Conservation (phyloP, 2,888 invertebrate genomes). For the Strigamia maritima region DNA sequence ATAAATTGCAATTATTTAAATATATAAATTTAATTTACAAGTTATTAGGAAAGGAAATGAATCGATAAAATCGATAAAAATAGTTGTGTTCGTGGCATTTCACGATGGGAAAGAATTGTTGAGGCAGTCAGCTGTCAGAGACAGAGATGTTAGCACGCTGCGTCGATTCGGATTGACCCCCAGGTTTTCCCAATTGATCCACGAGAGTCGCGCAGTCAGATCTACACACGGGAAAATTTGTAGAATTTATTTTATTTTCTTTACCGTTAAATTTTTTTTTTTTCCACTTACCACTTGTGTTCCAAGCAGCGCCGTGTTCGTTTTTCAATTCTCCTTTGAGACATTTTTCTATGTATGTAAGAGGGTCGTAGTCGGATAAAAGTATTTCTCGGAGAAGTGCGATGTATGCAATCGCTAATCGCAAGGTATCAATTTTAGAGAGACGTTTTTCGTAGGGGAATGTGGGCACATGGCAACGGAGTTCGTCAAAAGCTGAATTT, state of each 20-base stretch:
- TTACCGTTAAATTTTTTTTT: background rate
- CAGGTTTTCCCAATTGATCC: constrained; percentile 99
- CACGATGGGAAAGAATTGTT: constrained; percentile 39
- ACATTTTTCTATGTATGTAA: constrained; percentile 90
- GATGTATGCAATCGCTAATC: constrained; percentile 96
- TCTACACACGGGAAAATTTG: constrained; percentile 63
- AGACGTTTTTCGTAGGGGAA: constrained; percentile 98
- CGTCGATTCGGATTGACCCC: constrained; percentile 87
- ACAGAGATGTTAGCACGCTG: constrained; percentile 75
- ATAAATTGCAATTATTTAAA: background rate
- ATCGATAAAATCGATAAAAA: background rate
- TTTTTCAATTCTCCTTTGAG: constrained; percentile 84
- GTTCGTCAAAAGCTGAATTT: constrained; percentile 97
- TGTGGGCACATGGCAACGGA: constrained; percentile 95
- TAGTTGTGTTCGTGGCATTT: background rate
- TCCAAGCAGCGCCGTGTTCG: constrained; percentile 82
- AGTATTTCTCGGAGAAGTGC: constrained; percentile 85
- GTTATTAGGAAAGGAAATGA: background rate
- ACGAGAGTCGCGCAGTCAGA: constrained; percentile 90
- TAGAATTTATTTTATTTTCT: background rate
- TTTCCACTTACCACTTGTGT: constrained; percentile 80
- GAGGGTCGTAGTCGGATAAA: constrained; percentile 82
- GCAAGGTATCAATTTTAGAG: constrained; percentile 96
- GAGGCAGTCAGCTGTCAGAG: constrained; percentile 66
- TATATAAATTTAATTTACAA: background rate